phyloP scores from a whole-genome alignment of 2,797 vertebrate genomes.

The Sebastes iracundus region DNA sequence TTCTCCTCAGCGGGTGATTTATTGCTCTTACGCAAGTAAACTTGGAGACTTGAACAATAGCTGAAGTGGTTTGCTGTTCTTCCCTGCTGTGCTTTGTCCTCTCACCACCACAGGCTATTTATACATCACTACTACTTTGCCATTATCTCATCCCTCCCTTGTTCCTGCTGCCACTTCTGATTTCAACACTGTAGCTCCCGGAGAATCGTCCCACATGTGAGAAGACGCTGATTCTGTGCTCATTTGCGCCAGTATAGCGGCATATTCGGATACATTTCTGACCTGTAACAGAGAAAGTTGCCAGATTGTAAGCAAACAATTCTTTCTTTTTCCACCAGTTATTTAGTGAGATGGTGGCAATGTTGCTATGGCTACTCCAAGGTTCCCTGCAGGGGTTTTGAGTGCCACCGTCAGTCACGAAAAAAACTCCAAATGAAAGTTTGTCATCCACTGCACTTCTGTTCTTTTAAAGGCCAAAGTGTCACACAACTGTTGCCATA shows the following conservation, averaged over 20 bases:
- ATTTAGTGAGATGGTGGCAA: constrained; percentile 28
- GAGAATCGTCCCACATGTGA: constrained; percentile 12
- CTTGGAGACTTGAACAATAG: constrained; percentile 50
- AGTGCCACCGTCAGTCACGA: constrained; percentile 42
- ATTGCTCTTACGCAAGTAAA: constrained; percentile 50
- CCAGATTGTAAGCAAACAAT: constrained; percentile 23
- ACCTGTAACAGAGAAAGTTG: constrained; percentile 41
- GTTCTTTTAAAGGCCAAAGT: constrained; percentile 54
- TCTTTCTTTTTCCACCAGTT: not conserved
- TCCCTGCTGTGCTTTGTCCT: constrained; percentile 59
- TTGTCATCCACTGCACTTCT: constrained; percentile 58
- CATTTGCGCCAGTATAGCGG: not conserved
- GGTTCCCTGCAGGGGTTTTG: constrained; percentile 55
- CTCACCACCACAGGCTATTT: constrained; percentile 63
- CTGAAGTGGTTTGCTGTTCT: constrained; percentile 54
- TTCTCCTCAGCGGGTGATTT: constrained; percentile 48
- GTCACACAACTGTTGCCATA: constrained; percentile 73
- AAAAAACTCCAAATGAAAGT: constrained; percentile 65
- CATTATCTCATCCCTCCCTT: constrained; percentile 54
- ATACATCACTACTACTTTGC: constrained; percentile 62
- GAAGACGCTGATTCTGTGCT: not conserved
- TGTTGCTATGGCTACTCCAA: constrained; percentile 73
- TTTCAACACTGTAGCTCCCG: constrained; percentile 18
- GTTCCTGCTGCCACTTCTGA: constrained; percentile 25
- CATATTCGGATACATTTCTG: constrained; percentile 21